Percentiles rank a stretch among this genome's conserved stretches.
Conservation (phyloP, 1,140 invertebrate genomes). For the Apis florea region DNA sequence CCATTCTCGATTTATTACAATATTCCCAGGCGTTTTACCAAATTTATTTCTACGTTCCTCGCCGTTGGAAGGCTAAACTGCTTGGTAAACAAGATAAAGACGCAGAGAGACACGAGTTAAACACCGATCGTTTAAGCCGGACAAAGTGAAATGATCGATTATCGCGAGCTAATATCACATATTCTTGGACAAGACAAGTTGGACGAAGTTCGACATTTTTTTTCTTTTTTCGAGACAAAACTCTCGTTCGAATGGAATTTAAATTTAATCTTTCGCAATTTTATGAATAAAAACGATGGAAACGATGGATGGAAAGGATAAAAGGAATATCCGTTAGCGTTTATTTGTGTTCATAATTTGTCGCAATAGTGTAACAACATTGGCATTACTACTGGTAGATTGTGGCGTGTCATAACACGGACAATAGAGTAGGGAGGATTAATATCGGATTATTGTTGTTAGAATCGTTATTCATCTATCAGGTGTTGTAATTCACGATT, state of each 20-base stretch:
- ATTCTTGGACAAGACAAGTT: background rate
- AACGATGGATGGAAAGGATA: too few species aligned
- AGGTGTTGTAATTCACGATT: slow-evolving; percentile 7
- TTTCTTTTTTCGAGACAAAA: too few species aligned
- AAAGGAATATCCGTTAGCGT: too few species aligned
- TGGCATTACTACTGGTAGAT: slow-evolving; percentile 4
- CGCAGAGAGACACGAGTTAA: background rate
- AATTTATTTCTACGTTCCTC: slow-evolving; percentile 21
- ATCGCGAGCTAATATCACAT: background rate
- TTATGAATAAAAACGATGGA: too few species aligned
- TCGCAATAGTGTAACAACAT: background rate
- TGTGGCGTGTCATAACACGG: slow-evolving; percentile 1
- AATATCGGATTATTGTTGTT: slow-evolving; percentile 25
- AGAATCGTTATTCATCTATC: slow-evolving; percentile 13
- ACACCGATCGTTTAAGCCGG: background rate
- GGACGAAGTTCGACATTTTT: background rate
- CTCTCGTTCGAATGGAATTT: too few species aligned
- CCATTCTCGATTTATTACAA: background rate
- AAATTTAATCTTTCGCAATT: too few species aligned
- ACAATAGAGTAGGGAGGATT: background rate
- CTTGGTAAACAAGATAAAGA: slow-evolving; percentile 26
- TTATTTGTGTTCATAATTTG: background rate
- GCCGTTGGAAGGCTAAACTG: background rate
- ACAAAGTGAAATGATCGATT: slow-evolving; percentile 12
- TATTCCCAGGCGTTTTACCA: background rate